These are phyloP conservation scores for Tichodroma muraria DNA, from an alignment of 2,113 vertebrate genomes.

Conservation along the genomic window DNA sequence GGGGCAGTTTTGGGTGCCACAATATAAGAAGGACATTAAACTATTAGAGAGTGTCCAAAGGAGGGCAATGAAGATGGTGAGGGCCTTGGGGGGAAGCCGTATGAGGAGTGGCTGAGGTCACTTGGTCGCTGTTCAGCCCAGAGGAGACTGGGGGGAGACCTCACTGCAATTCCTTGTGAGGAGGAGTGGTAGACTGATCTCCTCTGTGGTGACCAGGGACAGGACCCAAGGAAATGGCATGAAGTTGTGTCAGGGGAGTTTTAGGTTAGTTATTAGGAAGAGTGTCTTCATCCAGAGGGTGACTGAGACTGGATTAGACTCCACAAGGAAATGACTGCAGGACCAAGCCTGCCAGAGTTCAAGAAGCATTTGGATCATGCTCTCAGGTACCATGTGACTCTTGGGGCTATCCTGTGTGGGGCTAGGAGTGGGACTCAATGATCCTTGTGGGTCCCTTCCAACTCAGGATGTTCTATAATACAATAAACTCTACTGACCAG, in stretches of 20 bases:
- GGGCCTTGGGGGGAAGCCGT: neutral
- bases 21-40: neutral
- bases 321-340: neutral
- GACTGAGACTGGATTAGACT: neutral
- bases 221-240: neutral
- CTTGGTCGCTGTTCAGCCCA: neutral
- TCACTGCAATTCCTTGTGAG: neutral
- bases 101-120: neutral
- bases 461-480: neutral
- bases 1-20: neutral
- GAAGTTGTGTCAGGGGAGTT: neutral
- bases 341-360: neutral
- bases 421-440: neutral
- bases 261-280: neutral
- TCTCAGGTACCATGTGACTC: neutral
- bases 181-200: neutral
- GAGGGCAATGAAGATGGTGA: neutral
- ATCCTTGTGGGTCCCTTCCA: neutral
- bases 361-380: neutral
- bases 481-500: neutral
- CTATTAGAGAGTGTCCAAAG: neutral
- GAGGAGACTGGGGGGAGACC: neutral
- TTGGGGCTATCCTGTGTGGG: neutral
- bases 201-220: neutral
- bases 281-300: neutral